phyloP scores from a whole-genome alignment of 2,797 vertebrate genomes.

The Clarias pachynema region DNA sequence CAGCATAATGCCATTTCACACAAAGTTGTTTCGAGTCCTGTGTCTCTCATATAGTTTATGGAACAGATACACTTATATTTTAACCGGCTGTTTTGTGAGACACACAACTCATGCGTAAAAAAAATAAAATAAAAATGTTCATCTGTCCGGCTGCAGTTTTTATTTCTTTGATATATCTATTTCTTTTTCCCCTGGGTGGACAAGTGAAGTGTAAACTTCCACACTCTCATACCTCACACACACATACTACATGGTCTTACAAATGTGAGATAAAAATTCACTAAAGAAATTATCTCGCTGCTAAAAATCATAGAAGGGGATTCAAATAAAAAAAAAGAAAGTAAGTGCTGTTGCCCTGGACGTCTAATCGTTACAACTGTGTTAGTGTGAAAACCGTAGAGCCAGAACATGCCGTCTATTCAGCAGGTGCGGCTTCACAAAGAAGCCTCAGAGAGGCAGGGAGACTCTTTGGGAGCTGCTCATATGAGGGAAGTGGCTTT shows the following conservation, averaged over 20 bases:
- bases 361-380: background rate
- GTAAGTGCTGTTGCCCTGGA: background rate
- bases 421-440: conserved; percentile 58
- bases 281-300: background rate
- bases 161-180: background rate
- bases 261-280: background rate
- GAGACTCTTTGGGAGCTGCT: conserved; percentile 34
- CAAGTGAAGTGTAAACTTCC: background rate
- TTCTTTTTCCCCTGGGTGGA: background rate
- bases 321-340: background rate
- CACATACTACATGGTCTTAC: background rate
- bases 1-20: background rate
- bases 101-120: background rate
- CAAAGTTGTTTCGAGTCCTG: background rate
- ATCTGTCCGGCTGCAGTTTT: background rate
- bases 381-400: conserved; percentile 18
- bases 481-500: conserved; percentile 46
- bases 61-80: background rate
- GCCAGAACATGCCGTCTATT: conserved; percentile 24
- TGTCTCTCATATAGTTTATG: background rate
- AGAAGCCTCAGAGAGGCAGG: conserved; percentile 53
- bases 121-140: background rate
- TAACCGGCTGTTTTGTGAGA: background rate
- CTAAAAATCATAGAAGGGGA: background rate
- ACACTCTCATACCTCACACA: background rate